Base-by-base conservation (phyloP, 2,797 vertebrate genomes). In the Mormyrops boulengeri region DNA sequence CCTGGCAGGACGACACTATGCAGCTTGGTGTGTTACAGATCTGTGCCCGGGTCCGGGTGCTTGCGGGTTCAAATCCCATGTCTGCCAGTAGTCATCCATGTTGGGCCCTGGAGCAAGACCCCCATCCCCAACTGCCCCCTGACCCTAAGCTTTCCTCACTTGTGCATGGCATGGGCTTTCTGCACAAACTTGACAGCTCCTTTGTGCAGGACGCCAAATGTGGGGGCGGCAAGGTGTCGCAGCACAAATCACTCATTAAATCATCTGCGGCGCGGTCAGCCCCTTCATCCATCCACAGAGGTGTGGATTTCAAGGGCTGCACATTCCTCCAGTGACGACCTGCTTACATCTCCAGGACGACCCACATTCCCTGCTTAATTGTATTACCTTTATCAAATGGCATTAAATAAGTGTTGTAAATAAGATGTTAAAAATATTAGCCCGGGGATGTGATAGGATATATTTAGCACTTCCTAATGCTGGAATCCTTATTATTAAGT, bases 151-250 rank as follows among this genome's bases (percentile, higher is more conserved):
- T 52, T 30, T 47, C 7, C 41, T 47, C 41, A 9, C 41, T 41
- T 47, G 77, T 47, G 19, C 2, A 80, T 44, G 0, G 6, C 82
- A 47, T 49, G 41, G 19, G 90, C 50, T 30, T 30, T 30, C 26
- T 30, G 26, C 26, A 30, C 26, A 69, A 41, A 30, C 92, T 93
- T 94, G 90, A 92, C 91, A 93, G 92, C 80, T 53, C 86, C 80
- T 88, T 69, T 50, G 55, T 14, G 8, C 44, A 17, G 77, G 38
- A 55, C 82, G 38, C 41, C 60, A 19, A 26, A 41, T 34, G 6
- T 12, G 86, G 47, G 55, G 87, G 69, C 26, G 77, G 60, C 57
- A 11, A 53, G 53, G 47, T 26, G 62, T 49, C 60, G 19, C 41
- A 77, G 62, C 41, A 30, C 85, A 87, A 87, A 87, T n/a, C 49